Base-by-base conservation (phyloP, 2,888 invertebrate species). In the Eumerus sabulonum region DNA sequence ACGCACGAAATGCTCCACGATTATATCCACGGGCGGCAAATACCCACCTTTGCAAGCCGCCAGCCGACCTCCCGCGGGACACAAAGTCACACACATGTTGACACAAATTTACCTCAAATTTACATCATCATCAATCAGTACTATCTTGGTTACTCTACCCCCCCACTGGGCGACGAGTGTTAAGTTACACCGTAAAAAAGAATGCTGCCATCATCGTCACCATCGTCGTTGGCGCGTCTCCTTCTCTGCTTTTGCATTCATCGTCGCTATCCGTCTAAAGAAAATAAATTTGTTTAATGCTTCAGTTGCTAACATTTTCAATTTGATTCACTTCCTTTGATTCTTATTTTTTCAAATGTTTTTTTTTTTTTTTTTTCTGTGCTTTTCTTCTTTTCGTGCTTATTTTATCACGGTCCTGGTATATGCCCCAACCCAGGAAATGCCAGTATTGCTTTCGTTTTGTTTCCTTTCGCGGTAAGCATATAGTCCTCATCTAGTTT, bases 41-140 rank as follows among this genome's bases (percentile, higher is more conserved):
- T 27, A 27, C 7, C 7, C 45, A 45, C 57, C 38, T 48, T 53
- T 16, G 11, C n/a, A 27, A 27, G 7, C 27, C 27, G 2, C 7
- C 27, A 27, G 2, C 7, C 27, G 7, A 27, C 27, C 13, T 9
- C 42, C 14, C n/a, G n/a, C n/a, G 16, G 27, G n/a, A 27, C 11
- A 27, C 9, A 47, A 17, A 9, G 17, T 9, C 63, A 14, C 72
- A 62, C 51, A 51, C 72, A 57, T 77, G 62, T 59, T 67, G 76
- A 67, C 62, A 56, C 51, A 62, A 67, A 76, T 76, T 66, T 66
- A 56, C 76, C 76, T 62, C 71, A 67, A 77, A 71, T 77, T 77
- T 62, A 77, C 62, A 77, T 77, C 77, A 77, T 57, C 72, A 77
- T 77, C 77, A 77, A 77, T 77, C 77, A 72, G 72, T 72, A 67